Base-by-base conservation (phyloP, 2,888 invertebrate species). In the Cremastinae sp. region DNA sequence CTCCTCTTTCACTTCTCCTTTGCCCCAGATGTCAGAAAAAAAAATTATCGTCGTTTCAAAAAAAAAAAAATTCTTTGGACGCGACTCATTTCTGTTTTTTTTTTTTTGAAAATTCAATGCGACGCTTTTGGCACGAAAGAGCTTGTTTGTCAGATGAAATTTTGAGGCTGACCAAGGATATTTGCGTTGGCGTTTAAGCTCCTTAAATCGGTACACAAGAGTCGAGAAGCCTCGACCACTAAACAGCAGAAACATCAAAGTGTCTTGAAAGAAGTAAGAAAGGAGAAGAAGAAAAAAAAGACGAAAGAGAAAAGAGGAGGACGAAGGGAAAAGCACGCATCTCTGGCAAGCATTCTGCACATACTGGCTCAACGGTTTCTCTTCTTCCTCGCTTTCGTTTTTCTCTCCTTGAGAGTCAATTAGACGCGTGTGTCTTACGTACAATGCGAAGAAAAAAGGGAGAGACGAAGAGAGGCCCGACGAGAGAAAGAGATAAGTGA, bases 381-480 rank as follows among this genome's bases (percentile, higher is more conserved):
- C 36, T 66, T 45, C 59, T 10, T 20, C 28, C 20, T 49, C 28
- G 28, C 14, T n/a, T 16, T 36, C 14, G 12, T 41, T 22, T 20
- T 22, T 4, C 12, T 16, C 18, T 28, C 28, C 62, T 64, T 12
- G 20, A 69, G 74, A 43, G 64, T 64, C 69, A 74, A 74, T 74
- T 74, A 74, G 66, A 75, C 71, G 66, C 75, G 75, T 71, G 54
- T 45, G 53, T 34, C 54, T 36, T 61, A 51, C 59, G 71, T 75
- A 72, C 66, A 71, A 62, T 56, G 65, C 56, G 53, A 64, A 41
- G 34, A 9, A 61, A 58, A 47, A 51, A 66, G 14, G 14, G 9
- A 41, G 36, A 54, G 61, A 74, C 14, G 38, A 41, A 58, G 36
- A 41, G 16, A 8, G 49, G 38, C n/a, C 16, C 5, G n/a, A 20